A percentile compares a stretch with the other conserved stretches of the same genome.
phyloP scores from a whole-genome alignment of 2,888 invertebrate genomes.

The Urechis unicinctus region DNA sequence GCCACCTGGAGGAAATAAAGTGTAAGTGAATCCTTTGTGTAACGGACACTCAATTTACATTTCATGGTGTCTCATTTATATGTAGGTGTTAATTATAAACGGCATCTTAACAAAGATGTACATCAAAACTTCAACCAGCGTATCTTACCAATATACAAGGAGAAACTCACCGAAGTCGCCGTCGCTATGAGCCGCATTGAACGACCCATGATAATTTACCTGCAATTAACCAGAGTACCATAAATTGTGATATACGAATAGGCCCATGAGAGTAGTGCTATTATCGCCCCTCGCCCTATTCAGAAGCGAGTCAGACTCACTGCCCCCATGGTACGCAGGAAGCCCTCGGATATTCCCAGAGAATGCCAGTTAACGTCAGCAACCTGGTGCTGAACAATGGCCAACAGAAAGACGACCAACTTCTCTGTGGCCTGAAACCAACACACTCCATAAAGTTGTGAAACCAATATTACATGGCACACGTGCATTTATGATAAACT shows the following conservation, averaged over 20 bases:
- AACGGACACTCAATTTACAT: no score
- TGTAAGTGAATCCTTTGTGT: no score
- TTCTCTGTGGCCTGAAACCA: constrained; percentile 31
- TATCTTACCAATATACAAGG: background rate
- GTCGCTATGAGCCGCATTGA: constrained; percentile 31
- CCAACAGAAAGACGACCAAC: constrained; percentile 42
- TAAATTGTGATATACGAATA: background rate
- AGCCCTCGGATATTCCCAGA: constrained; percentile 42
- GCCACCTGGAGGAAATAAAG: constrained; percentile 24
- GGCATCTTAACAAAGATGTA: background rate
- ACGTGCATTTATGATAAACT: no score
- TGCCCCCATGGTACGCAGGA: constrained; percentile 39
- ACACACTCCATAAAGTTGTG: no score
- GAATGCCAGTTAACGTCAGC: constrained; percentile 46
- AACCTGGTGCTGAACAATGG: constrained; percentile 41
- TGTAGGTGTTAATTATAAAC: background rate
- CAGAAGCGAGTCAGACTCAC: no score
- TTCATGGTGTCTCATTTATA: no score
- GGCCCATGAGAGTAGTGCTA: background rate
- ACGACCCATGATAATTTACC: constrained; percentile 42
- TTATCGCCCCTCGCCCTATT: constrained; percentile 9
- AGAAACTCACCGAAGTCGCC: constrained; percentile 38
- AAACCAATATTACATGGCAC: no score
- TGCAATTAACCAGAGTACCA: constrained; percentile 20
- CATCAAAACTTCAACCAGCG: background rate